Percentiles rank a stretch among this genome's conserved stretches.
Conservation (phyloP, 2,888 invertebrate species). For the Arctia plantaginis region DNA sequence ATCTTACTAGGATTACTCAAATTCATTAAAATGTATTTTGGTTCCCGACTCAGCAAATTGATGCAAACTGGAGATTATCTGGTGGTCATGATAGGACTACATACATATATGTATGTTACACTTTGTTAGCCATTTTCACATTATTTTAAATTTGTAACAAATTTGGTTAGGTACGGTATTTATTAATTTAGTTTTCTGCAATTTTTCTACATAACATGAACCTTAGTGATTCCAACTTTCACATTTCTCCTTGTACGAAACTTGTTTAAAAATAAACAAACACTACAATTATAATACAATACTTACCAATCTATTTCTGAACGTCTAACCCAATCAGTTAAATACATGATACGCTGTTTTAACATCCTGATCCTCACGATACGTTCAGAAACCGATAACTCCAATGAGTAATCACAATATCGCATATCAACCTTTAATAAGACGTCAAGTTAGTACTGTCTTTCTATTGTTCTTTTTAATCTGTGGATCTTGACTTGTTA, state of each 20-base stretch:
- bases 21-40: too few relatives aligned
- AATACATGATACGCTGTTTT: slow-evolving; percentile 21
- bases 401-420: slow-evolving; percentile 34
- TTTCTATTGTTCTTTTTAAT: slow-evolving; percentile 37
- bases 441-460: slow-evolving; percentile 43
- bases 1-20: too few relatives aligned
- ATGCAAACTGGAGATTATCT: too few relatives aligned
- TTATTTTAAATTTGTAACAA: too few relatives aligned
- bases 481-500: slow-evolving; percentile 37
- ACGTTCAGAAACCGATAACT: slow-evolving; percentile 27
- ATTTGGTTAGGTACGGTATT: too few relatives aligned
- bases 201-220: too few relatives aligned
- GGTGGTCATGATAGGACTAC: too few relatives aligned
- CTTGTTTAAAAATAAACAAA: slow-evolving; percentile 1
- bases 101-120: too few relatives aligned
- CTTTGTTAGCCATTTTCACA: too few relatives aligned
- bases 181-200: too few relatives aligned
- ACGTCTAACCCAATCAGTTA: slow-evolving; percentile 24
- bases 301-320: slow-evolving; percentile 20
- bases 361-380: slow-evolving; percentile 22
- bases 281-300: slow-evolving; percentile 13
- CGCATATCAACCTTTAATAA: slow-evolving; percentile 48
- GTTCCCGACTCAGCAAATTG: too few relatives aligned
- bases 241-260: not conserved
- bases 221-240: not conserved